Evolutionary conservation across 2,888 invertebrate genomes (phyloP), one percentile per base, ranked within the genome.

Genomic region (Sialis fuliginosa): DNA sequence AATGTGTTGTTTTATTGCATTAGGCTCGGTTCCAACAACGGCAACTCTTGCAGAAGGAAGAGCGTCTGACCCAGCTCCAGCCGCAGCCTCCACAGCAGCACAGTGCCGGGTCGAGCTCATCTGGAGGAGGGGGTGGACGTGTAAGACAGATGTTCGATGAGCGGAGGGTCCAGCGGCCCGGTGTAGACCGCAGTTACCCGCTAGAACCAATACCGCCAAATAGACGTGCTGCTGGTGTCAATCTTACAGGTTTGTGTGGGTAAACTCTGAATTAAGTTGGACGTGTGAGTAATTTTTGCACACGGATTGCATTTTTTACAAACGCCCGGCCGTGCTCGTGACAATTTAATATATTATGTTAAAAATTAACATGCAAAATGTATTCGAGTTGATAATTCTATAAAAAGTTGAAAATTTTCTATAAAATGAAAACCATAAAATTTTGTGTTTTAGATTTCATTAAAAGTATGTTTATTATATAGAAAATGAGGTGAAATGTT

Each of bases 131-230:
- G 8, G 58, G 59, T n/a, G 60, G 60, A 39, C 55, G 57, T 78
- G 86, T 87, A 32, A 77, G 88, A 9, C 87, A 87, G 67, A 81
- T 88, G 81, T 88, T 88, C 58, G 84, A 87, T 58, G 87, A 87
- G 60, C 74, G 85, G 31, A 74, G 85, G 37, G 68, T 69, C 13
- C 81, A 81, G 54, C 72, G 72, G 48, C 78, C 76, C 4, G 85
- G 85, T 34, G 79, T 85, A 52, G 87, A 88, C 64, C 80, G 81
- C 56, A 85, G 86, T 59, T 81, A 86, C 63, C 87, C 85, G 0
- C 67, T 88, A 1, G 81, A 85, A 57, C 88, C 88, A 0, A 71
- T 88, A 12, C 30, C 30, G 10, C 33, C 37, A 8, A 37, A 37
- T 8, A 12, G 37, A 37, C n/a, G n/a, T 5, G 6, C 37, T 10